Evolutionary conservation across 2,888 invertebrate species (phyloP).

Genomic region (Dasypolia templi): DNA sequence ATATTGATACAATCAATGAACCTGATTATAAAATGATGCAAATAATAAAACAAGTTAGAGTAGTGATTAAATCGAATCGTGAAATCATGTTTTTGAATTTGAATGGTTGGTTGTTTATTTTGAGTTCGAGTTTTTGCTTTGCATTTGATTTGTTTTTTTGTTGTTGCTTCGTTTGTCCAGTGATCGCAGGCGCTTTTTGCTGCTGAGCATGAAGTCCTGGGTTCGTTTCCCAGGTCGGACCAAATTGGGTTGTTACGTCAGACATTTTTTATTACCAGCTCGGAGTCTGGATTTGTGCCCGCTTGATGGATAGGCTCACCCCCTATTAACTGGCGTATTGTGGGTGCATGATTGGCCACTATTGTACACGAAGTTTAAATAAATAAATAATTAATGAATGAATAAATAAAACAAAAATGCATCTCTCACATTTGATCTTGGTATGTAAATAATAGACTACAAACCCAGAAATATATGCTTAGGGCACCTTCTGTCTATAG

Average conservation of each 20-base stretch:
- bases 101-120: slow-evolving; percentile 11
- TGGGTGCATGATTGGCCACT: too few species aligned
- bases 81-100: slow-evolving; percentile 33
- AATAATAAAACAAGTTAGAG: slow-evolving; percentile 22
- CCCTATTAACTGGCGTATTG: not conserved
- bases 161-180: too few species aligned
- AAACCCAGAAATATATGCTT: too few species aligned
- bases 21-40: slow-evolving; percentile 18
- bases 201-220: not conserved
- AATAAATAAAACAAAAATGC: too few species aligned
- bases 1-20: not conserved
- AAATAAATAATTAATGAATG: too few species aligned
- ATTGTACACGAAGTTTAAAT: too few species aligned
- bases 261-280: not conserved
- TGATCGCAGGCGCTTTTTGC: not conserved
- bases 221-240: too few species aligned
- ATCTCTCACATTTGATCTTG: too few species aligned
- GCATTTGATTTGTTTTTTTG: not conserved
- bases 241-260: too few species aligned
- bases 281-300: not conserved
- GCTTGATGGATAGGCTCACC: not conserved
- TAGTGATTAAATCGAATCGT: not conserved
- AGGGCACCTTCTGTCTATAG: too few species aligned
- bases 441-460: too few species aligned
- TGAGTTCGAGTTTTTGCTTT: slow-evolving; percentile 9